phyloP scores from a whole-genome alignment of 2,888 invertebrate genomes.

The Periphyllus acericola region DNA sequence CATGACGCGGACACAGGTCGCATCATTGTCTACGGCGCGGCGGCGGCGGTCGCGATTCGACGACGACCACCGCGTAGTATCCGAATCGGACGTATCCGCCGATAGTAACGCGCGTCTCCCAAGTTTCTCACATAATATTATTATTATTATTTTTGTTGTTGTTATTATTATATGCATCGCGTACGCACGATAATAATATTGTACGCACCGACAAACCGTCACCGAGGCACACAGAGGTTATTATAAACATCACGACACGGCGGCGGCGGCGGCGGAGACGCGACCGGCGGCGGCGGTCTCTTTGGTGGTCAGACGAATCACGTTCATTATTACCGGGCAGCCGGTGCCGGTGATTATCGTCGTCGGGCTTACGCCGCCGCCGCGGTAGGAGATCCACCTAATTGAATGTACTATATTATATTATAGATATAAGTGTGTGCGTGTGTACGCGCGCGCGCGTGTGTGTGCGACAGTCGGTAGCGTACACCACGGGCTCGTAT shows the following conservation, averaged over 20 bases:
- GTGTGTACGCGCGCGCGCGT: too few species aligned
- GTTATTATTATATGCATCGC: neutral
- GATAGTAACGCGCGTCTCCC: slow-evolving; percentile 36
- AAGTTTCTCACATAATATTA: slow-evolving; percentile 44
- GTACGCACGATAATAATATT: neutral
- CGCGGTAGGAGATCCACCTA: slow-evolving; percentile 31
- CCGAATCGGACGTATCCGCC: slow-evolving; percentile 47
- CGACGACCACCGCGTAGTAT: slow-evolving; percentile 26
- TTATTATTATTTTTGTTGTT: too few species aligned
- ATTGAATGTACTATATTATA: slow-evolving; percentile 49
- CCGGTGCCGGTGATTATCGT: slow-evolving; percentile 48
- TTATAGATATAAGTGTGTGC: slow-evolving; percentile 1
- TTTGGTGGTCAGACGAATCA: slow-evolving; percentile 54
- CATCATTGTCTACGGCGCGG: too few species aligned
- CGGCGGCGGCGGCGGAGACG: slow-evolving; percentile 10
- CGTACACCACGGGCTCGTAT: too few species aligned
- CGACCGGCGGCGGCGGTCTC: slow-evolving; percentile 47
- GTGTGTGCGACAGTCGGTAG: too few species aligned
- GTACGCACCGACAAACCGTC: slow-evolving; percentile 13
- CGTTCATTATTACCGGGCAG: slow-evolving; percentile 44
- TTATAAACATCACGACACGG: slow-evolving; percentile 42
- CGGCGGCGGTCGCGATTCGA: too few species aligned
- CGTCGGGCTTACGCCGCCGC: neutral
- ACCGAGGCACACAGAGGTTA: slow-evolving; percentile 28
- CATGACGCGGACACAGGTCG: neutral